Evolutionary conservation across 53 echinoderm and acorn worm genomes (phyloP), one percentile per base, ranked within the genome.

Genomic region (Glandiceps talaboti): DNA sequence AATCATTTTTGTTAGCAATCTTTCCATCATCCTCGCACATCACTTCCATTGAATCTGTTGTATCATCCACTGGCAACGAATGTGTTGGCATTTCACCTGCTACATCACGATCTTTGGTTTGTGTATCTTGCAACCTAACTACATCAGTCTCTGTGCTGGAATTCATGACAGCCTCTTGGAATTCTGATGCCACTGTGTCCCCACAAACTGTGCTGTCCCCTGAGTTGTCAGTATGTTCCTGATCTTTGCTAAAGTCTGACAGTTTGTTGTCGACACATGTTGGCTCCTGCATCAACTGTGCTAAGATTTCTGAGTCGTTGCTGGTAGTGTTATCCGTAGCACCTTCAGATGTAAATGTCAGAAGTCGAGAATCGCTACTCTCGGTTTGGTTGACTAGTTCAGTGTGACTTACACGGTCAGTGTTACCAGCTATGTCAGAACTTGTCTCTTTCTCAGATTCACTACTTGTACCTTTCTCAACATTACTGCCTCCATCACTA

Each of bases 1-100:
- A 29, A 32, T 75, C 80, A 10, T 73, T 76, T 27, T 82, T n/a
- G 14, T n/a, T n/a, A n/a, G n/a, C n/a, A n/a, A n/a, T n/a, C n/a
- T n/a, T n/a, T n/a, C n/a, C n/a, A n/a, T n/a, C n/a, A n/a, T n/a
- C n/a, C n/a, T n/a, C n/a, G n/a, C n/a, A n/a, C n/a, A n/a, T n/a
- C n/a, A n/a, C n/a, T n/a, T n/a, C n/a, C n/a, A n/a, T n/a, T n/a
- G n/a, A n/a, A n/a, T n/a, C n/a, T n/a, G n/a, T n/a, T n/a, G n/a
- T n/a, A n/a, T n/a, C n/a, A 12, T 28, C 80, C 27, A 30, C 79
- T 30, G 6, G 6, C 26, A 20, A 14, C 12, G 76, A 76, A 1
- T 76, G 30, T 26, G 29, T 76, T 1, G 26, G 0, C 29, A 25
- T 25, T 1, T 1, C 76, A 1, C 31, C 31, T 26, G 1, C 31